phyloP scores from a whole-genome alignment of 2,888 invertebrate species.

The Hirtodrosophila trivittata region DNA sequence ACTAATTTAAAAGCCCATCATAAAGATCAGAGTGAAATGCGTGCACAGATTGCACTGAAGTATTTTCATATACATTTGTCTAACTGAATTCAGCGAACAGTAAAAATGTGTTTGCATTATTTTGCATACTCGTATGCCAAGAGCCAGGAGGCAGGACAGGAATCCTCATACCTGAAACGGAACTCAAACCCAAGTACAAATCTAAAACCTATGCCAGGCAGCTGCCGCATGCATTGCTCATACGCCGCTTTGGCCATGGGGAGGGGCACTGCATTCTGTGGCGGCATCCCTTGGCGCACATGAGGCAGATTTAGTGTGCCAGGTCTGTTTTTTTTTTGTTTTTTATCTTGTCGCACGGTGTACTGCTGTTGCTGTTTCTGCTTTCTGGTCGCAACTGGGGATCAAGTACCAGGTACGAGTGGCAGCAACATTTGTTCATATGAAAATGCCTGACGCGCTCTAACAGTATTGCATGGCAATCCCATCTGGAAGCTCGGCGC shows the following conservation, averaged over 20 bases:
- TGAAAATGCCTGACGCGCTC: conserved; percentile 49
- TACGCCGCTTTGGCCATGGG: conserved; percentile 54
- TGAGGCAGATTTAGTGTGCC: conserved; percentile 71
- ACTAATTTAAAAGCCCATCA: conserved; percentile 59
- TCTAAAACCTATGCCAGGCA: conserved; percentile 26
- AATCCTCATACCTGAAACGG: conserved; percentile 14
- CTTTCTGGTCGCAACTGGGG: conserved; percentile 51
- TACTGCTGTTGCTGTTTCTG: conserved; percentile 12
- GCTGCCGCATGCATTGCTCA: conserved; percentile 42
- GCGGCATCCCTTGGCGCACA: conserved; percentile 64
- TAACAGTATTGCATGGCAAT: conserved; percentile 65
- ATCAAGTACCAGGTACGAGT: conserved; percentile 59
- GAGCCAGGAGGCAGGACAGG: conserved; percentile 21
- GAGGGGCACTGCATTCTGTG: conserved; percentile 20
- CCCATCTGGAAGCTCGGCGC: conserved; percentile 24
- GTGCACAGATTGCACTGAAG: conserved; percentile 38
- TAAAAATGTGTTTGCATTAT: conserved; percentile 60
- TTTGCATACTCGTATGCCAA: conserved; percentile 52
- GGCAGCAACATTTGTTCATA: conserved; percentile 68
- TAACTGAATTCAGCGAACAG: conserved; percentile 67
- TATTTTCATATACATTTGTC: conserved; percentile 39
- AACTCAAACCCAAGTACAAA: conserved; percentile 20
- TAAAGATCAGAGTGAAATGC: conserved; percentile 40
- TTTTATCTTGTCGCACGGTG: conserved; percentile 68
- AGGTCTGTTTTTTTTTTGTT: conserved; percentile 48